phyloP scores from a whole-genome alignment of 2,888 invertebrate species.

The Cephus runcator region DNA sequence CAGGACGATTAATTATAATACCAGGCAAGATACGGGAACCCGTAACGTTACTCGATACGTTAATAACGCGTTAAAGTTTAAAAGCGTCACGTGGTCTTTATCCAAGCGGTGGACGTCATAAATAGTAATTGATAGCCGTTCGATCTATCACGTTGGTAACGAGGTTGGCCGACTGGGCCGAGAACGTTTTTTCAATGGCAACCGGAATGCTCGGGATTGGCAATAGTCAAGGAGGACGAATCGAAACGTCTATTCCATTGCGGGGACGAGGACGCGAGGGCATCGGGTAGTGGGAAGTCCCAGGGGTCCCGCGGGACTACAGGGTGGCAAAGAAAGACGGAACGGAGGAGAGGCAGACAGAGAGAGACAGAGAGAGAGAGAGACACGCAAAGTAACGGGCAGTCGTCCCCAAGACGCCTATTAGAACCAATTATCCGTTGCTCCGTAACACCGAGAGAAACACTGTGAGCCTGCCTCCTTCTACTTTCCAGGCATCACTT shows the following conservation, averaged over 20 bases:
- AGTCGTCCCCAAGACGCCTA: constrained; percentile 26
- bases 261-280: neutral
- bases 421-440: constrained; percentile 51
- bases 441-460: constrained; percentile 33
- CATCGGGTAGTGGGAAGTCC: neutral
- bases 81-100: neutral
- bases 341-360: neutral
- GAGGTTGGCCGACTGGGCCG: neutral
- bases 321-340: neutral
- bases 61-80: neutral
- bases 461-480: constrained; percentile 16
- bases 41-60: neutral
- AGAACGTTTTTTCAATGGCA: neutral
- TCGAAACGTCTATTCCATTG: neutral
- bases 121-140: neutral
- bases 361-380: neutral
- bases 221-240: constrained; percentile 26
- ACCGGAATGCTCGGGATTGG: constrained; percentile 32
- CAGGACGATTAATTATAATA: neutral
- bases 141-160: neutral
- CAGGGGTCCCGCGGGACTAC: neutral
- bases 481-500: constrained; percentile 11
- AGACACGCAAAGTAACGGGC: neutral
- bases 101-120: neutral
- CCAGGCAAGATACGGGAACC: neutral